Base-by-base conservation (phyloP, 2,113 vertebrate species). In the Colossoma macropomum region DNA sequence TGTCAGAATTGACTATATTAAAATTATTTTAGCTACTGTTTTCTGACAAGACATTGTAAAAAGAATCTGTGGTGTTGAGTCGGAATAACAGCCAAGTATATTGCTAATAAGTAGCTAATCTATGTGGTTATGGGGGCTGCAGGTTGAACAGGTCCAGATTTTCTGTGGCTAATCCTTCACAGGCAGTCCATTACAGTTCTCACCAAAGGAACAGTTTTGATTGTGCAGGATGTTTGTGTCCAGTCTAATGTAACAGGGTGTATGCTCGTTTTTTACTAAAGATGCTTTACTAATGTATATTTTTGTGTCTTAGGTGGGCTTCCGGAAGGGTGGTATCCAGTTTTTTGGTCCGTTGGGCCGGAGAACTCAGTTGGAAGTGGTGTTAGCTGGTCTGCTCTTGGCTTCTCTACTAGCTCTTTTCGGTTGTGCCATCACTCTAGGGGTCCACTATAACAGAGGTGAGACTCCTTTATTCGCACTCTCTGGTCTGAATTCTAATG, bases 291-390 rank as follows among this genome's bases (percentile, higher is more conserved):
- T 41, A 48, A 66, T 62, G n/a, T 48, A 3, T 28, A 28, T 34
- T 16, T 70, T 65, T 80, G 63, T 77, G 10, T 82, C 45, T 66
- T 88, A 99, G 97, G 95, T 98, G 87, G 97, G 97, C 8, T 98
- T 99, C 92, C 93, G 86, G 87, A 98, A 97, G 84, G 94, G 95
- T 1, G 93, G 94, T 0, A 79, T 91, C 4, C 88, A 87, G 0
- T 80, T 94, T 27, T 89, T 94, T 84, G 94, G 93, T 77, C 86
- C 92, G 9, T 82, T 97, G 77, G 93, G 95, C 50, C 84, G 91
- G 0, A 94, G 93, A 84, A 97, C 96, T 1, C 95, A 94, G 87
- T 88, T 97, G 93, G 97, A 98, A 92, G 91, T 98, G 77, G 86
- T 94, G 63, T 93, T 98, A 70, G 93, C 93, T 0, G 90, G 91